Percentiles rank a stretch among this genome's conserved stretches.
phyloP scores from a whole-genome alignment of 2,888 invertebrate genomes.

The Euplagia quadripunctaria region DNA sequence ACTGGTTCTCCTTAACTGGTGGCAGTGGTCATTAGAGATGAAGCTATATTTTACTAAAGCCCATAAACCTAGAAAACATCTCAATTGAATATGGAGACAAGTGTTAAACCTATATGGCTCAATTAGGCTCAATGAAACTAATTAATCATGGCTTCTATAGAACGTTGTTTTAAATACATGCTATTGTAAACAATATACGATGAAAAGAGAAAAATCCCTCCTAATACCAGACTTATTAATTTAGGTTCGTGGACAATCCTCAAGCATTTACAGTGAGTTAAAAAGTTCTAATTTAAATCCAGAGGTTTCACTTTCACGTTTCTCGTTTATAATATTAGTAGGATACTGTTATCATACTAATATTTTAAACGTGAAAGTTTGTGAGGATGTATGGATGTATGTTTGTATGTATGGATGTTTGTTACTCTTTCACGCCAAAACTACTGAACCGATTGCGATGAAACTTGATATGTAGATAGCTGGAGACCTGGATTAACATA shows the following conservation, averaged over 20 bases:
- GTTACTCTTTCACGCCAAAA: too few relatives aligned
- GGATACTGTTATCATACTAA: too few relatives aligned
- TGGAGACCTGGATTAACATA: too few relatives aligned
- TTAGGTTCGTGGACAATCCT: neutral
- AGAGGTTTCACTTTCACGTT: too few relatives aligned
- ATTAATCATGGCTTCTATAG: neutral
- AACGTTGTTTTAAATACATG: neutral
- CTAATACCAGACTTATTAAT: neutral
- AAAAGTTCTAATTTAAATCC: neutral
- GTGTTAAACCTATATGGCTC: constrained; percentile 4
- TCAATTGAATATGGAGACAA: neutral
- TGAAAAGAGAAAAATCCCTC: neutral
- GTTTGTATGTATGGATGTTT: too few relatives aligned
- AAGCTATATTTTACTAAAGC: neutral
- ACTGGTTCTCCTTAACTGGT: neutral
- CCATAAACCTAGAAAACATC: constrained; percentile 6
- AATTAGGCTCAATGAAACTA: constrained; percentile 13
- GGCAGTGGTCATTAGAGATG: neutral
- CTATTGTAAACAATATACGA: neutral
- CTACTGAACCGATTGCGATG: too few relatives aligned
- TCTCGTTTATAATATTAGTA: too few relatives aligned
- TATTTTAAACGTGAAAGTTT: too few relatives aligned
- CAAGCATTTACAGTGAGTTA: neutral
- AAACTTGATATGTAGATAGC: too few relatives aligned
- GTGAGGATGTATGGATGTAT: too few relatives aligned